Evolutionary conservation across 30 jellyfish, hydroid and myxozoan species (phyloP).

Genomic region (Haliclystus octoradiatus): DNA sequence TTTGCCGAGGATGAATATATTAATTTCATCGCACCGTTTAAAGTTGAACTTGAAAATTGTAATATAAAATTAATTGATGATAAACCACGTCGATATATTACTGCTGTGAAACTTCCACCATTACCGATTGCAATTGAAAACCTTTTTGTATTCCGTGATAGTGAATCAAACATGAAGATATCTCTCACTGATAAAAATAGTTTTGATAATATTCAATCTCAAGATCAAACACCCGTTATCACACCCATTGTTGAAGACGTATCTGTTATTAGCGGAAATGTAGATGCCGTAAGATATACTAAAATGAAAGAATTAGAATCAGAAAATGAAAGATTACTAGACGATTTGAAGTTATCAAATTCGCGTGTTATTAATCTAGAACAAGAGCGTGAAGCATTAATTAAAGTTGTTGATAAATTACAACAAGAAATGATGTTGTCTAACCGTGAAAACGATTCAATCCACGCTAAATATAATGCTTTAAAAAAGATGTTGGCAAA

Average conservation of each 20-base stretch:
- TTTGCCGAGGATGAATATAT: conserved; percentile 85
- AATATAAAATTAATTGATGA: conserved; percentile 57
- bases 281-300: conserved; percentile 13
- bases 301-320: conserved; percentile 20
- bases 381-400: conserved; percentile 70
- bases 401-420: conserved; percentile 82
- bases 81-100: conserved; percentile 65
- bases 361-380: conserved; percentile 73
- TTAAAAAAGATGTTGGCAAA: not conserved
- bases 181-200: not conserved
- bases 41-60: conserved; percentile 41
- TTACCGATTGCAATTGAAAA: conserved; percentile 30
- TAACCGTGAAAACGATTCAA: conserved; percentile 69
- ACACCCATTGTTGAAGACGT: not conserved
- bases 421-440: conserved; percentile 95
- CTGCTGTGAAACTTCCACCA: conserved; percentile 80
- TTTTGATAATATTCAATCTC: not conserved
- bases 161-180: conserved; percentile 35
- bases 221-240: not conserved
- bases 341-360: conserved; percentile 70
- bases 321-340: conserved; percentile 46
- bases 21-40: conserved; percentile 44
- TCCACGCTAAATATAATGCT: conserved; percentile 6
- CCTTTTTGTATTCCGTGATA: conserved; percentile 23
- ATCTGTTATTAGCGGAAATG: conserved; percentile 23